phyloP scores from a whole-genome alignment of 92 coral and sea anemone species.

The Actinostola sp. region DNA sequence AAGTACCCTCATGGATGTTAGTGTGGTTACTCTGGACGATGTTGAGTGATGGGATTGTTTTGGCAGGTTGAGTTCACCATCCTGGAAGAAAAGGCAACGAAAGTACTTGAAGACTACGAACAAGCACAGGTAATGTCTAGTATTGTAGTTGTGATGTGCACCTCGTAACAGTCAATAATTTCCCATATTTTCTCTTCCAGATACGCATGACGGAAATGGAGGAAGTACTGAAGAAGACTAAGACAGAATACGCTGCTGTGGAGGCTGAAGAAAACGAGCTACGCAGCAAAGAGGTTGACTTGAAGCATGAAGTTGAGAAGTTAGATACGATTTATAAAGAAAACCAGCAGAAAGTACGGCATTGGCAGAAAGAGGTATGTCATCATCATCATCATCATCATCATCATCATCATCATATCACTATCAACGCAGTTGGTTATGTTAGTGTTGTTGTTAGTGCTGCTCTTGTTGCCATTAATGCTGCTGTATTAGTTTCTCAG shows the following conservation, averaged over 20 bases:
- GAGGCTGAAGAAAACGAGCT: slow-evolving; percentile 84
- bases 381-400: too few relatives aligned
- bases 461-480: too few relatives aligned
- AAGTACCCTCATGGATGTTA: too few relatives aligned
- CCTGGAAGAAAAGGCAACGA: slow-evolving; percentile 85
- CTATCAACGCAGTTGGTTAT: too few relatives aligned
- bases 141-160: not conserved
- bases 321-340: slow-evolving; percentile 77
- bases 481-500: too few relatives aligned
- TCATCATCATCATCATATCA: too few relatives aligned
- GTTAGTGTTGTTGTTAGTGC: too few relatives aligned
- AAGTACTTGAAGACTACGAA: slow-evolving; percentile 80
- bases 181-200: not conserved
- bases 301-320: slow-evolving; percentile 94
- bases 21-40: too few relatives aligned
- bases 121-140: slow-evolving; percentile 71
- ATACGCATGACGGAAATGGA: slow-evolving; percentile 53
- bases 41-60: not conserved
- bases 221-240: slow-evolving; percentile 40
- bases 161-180: not conserved
- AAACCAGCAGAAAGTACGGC: slow-evolving; percentile 80
- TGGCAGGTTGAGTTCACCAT: slow-evolving; percentile 68
- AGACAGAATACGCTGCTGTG: slow-evolving; percentile 56
- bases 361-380: slow-evolving; percentile 96
- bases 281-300: slow-evolving; percentile 80